Percentiles rank a stretch among this genome's conserved stretches.
These are phyloP conservation scores for Anoplolepis gracilipes DNA, from an alignment of 1,140 invertebrate genomes.

Conservation along the genomic window DNA sequence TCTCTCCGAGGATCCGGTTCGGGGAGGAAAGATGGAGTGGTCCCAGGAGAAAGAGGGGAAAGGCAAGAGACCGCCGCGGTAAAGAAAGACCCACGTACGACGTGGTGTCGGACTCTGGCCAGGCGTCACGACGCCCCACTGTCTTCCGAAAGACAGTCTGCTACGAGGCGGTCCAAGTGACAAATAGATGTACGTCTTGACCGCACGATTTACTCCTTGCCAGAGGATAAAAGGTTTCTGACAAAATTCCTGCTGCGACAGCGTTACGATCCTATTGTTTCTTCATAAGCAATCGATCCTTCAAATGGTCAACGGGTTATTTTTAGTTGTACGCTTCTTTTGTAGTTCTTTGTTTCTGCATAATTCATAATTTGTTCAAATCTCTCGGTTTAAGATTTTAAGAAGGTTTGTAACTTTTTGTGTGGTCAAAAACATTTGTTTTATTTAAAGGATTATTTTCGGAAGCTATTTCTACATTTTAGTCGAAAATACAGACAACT, in stretches of 20 bases:
- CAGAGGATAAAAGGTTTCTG: conserved; percentile 74
- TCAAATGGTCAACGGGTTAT: background rate
- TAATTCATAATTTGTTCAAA: background rate
- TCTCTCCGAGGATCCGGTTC: conserved; percentile 65
- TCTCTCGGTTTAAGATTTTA: too few species aligned
- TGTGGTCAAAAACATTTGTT: background rate
- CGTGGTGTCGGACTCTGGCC: conserved; percentile 54
- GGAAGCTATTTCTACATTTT: too few species aligned
- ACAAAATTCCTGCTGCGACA: conserved; percentile 72
- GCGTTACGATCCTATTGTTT: conserved; percentile 61
- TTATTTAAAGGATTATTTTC: too few species aligned
- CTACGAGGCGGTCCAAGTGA: conserved; percentile 70
- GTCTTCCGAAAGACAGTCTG: conserved; percentile 58
- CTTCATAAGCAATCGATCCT: conserved; percentile 60
- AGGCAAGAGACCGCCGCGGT: conserved; percentile 41
- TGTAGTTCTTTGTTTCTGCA: background rate
- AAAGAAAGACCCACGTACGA: conserved; percentile 73
- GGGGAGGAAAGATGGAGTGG: conserved; percentile 78
- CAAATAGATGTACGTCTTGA: conserved; percentile 77
- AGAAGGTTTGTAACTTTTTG: too few species aligned
- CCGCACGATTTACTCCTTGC: conserved; percentile 72
- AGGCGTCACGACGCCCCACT: conserved; percentile 60
- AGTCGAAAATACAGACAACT: too few species aligned
- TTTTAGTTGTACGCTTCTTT: background rate
- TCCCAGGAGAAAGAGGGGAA: conserved; percentile 68